phyloP scores from a whole-genome alignment of 2,113 vertebrate genomes.

The Nanger granti region DNA sequence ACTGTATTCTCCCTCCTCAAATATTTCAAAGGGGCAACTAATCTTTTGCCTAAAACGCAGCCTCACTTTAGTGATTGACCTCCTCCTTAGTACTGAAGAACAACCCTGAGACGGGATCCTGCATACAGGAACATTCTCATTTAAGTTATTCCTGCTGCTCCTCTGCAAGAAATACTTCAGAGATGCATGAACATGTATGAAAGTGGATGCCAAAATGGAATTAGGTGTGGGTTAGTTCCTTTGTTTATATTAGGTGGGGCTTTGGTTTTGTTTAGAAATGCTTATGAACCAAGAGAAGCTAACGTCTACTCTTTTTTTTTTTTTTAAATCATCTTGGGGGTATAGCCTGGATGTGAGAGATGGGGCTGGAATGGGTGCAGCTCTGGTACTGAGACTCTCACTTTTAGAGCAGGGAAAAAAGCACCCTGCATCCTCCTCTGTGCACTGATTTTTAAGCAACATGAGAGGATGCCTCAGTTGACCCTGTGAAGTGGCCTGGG shows the following conservation, averaged over 20 bases:
- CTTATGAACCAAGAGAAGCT: neutral
- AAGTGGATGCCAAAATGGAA: neutral
- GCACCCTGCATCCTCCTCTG: neutral
- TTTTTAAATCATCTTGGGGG: neutral
- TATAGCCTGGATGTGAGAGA: neutral
- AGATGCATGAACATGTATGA: neutral
- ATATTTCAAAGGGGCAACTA: conserved; percentile 11
- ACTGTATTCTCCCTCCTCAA: neutral
- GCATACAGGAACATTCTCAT: neutral
- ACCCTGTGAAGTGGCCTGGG: conserved; percentile 1
- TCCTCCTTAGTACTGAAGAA: neutral
- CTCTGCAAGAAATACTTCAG: neutral
- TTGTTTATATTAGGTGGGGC: neutral
- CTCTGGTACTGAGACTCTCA: neutral
- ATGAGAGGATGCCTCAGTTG: neutral
- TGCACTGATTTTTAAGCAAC: neutral
- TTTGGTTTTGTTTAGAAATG: neutral
- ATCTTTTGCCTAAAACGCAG: neutral
- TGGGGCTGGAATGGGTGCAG: neutral
- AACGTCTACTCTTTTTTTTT: neutral
- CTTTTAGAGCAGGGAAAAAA: neutral
- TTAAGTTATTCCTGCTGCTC: neutral
- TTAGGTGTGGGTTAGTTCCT: neutral
- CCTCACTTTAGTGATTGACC: neutral
- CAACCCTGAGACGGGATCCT: neutral